These are phyloP conservation scores for Strix uralensis DNA, from an alignment of 2,113 vertebrate species.

Conservation along the genomic window DNA sequence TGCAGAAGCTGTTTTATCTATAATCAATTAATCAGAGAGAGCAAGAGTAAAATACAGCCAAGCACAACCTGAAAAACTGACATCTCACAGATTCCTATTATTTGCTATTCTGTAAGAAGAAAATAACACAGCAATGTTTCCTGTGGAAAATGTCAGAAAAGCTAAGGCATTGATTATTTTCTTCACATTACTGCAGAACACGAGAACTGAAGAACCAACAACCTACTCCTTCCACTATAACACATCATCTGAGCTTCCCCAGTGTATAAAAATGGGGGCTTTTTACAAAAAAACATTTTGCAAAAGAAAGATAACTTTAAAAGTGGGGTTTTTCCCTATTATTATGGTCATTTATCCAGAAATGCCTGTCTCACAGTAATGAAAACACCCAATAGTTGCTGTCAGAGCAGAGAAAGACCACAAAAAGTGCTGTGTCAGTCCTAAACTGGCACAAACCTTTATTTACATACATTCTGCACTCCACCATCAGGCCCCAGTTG, in stretches of 20 bases:
- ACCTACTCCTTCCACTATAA: not conserved
- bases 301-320: not conserved
- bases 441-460: not conserved
- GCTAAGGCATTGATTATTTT: not conserved
- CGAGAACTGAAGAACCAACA: not conserved
- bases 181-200: not conserved
- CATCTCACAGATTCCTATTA: constrained; percentile 5
- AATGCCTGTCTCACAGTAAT: not conserved
- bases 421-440: not conserved
- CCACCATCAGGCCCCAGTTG: not conserved
- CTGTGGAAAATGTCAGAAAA: constrained; percentile 20
- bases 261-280: not conserved
- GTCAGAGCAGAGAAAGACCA: not conserved
- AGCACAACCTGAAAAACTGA: constrained; percentile 17
- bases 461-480: not conserved
- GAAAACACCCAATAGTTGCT: not conserved
- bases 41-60: not conserved
- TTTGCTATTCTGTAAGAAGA: not conserved
- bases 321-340: rapidly evolving
- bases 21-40: constrained; percentile 38
- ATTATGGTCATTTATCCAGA: not conserved
- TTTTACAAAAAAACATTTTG: not conserved
- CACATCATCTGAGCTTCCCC: not conserved
- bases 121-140: not conserved
- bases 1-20: constrained; percentile 8